Evolutionary conservation across 2,888 invertebrate species (phyloP).

Genomic region (Eupithecia centaureata): DNA sequence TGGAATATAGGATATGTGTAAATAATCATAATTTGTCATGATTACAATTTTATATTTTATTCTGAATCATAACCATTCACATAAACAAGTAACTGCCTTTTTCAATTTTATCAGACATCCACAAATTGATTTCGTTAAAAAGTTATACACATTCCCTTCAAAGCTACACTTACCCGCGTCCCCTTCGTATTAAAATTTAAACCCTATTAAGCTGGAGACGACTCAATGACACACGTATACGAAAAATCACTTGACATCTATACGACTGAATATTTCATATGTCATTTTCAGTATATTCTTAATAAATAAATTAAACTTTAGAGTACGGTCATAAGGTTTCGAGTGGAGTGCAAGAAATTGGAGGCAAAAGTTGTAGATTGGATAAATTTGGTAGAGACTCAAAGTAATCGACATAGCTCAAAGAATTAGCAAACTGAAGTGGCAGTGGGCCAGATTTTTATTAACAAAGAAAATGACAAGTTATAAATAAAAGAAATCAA

Average conservation of each 20-base stretch:
- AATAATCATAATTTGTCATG: too few relatives aligned
- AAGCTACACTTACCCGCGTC: slow-evolving; percentile 29
- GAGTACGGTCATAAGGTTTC: background rate
- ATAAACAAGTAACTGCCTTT: background rate
- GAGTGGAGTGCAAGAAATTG: background rate
- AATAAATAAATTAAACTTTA: slow-evolving; percentile 15
- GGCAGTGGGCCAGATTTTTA: too few relatives aligned
- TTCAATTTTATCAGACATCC: background rate
- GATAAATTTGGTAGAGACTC: background rate
- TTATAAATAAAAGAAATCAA: too few relatives aligned
- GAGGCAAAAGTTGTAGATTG: background rate
- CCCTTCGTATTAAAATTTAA: slow-evolving; percentile 54
- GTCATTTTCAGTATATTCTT: slow-evolving; percentile 35
- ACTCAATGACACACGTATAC: slow-evolving; percentile 52
- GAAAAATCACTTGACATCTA: slow-evolving; percentile 54
- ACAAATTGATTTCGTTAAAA: slow-evolving; percentile 14
- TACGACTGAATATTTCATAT: slow-evolving; percentile 56
- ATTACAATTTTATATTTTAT: background rate
- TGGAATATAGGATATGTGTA: too few relatives aligned
- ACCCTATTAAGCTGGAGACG: slow-evolving; percentile 52
- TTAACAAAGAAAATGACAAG: too few relatives aligned
- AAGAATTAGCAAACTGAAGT: too few relatives aligned
- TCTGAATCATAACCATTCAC: background rate
- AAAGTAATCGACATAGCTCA: too few relatives aligned
- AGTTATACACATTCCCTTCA: slow-evolving; percentile 25